Evolutionary conservation across 2,888 invertebrate genomes (phyloP), one percentile per base, ranked within the genome.

Genomic region (Teinopalpus imperialis): DNA sequence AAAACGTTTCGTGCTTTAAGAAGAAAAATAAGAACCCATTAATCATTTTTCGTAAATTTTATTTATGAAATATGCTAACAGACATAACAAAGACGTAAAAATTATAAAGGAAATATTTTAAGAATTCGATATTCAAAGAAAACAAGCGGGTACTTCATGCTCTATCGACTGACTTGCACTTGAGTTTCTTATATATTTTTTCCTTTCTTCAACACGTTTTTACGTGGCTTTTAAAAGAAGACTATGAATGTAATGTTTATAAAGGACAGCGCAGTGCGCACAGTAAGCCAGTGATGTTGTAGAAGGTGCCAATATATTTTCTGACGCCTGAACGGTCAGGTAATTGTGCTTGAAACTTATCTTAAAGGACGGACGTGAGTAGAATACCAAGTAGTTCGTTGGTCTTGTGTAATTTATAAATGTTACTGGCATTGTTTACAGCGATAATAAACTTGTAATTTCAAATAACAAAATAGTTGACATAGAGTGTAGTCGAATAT

Each of bases 271-370:
- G 63, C 50, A 55, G 44, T 46, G 48, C 53, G 52, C 46, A 48
- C 39, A 45, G 58, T 57, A 54, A 62, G 60, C 54, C 62, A 63
- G 64, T 58, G 60, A 63, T 70, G 66, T 74, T 75, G 75, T 78
- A 79, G 74, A 71, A 82, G 81, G 79, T 81, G 83, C 82, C 83
- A 85, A 86, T 83, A 85, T 85, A 83, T 86, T 82, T 83, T 73
- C 83, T 82, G 81, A 77, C 79, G 83, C 71, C 74, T 81, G 81
- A 82, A 75, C 83, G 82, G 81, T 79, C 83, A 79, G 82, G 83
- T 86, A 82, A 82, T 86, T 86, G 83, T 82, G 82, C 82, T 69
- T 81, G 81, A 80, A 83, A 83, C 82, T 85, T 86, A 85, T 85
- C 85, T 85, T 75, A 72, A 75, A 74, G 69, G 75, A 74, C 67